Conservation (phyloP, 1,140 invertebrate genomes). For the Drosophila repleta region DNA sequence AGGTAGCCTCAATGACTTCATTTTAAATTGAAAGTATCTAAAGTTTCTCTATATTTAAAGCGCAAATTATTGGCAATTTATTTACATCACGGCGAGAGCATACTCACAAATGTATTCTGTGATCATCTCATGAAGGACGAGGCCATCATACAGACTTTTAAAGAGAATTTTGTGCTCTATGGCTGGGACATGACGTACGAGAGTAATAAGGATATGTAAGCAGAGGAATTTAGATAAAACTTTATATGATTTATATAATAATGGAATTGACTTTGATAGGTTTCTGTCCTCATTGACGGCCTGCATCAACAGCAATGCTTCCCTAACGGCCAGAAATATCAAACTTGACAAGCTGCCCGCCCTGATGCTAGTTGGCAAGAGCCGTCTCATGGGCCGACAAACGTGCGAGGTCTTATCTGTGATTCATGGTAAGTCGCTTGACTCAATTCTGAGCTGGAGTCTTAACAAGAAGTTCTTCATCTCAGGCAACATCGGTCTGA, state of each 20-base stretch:
- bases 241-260: not conserved
- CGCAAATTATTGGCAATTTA: slow-evolving; percentile 96
- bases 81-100: slow-evolving; percentile 96
- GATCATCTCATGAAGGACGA: slow-evolving; percentile 96
- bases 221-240: not conserved
- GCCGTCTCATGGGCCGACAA: slow-evolving; percentile 90
- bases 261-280: slow-evolving; percentile 79
- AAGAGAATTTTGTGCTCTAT: slow-evolving; percentile 95
- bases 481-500: slow-evolving; percentile 90
- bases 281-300: slow-evolving; percentile 88
- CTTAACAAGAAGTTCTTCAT: not conserved
- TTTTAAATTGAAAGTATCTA: not conserved
- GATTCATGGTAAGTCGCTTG: slow-evolving; percentile 75
- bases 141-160: slow-evolving; percentile 93
- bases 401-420: slow-evolving; percentile 94
- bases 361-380: slow-evolving; percentile 94
- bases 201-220: slow-evolving; percentile 91
- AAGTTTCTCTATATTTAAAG: slow-evolving; percentile 86
- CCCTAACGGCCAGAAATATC: slow-evolving; percentile 92
- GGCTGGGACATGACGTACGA: slow-evolving; percentile 97
- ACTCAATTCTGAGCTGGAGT: too few species aligned
- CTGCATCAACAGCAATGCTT: slow-evolving; percentile 87
- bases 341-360: slow-evolving; percentile 93
- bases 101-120: slow-evolving; percentile 97
- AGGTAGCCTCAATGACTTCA: slow-evolving; percentile 85